Base-by-base conservation (phyloP, 2,888 invertebrate species). In the Drosophila sordidapex region DNA sequence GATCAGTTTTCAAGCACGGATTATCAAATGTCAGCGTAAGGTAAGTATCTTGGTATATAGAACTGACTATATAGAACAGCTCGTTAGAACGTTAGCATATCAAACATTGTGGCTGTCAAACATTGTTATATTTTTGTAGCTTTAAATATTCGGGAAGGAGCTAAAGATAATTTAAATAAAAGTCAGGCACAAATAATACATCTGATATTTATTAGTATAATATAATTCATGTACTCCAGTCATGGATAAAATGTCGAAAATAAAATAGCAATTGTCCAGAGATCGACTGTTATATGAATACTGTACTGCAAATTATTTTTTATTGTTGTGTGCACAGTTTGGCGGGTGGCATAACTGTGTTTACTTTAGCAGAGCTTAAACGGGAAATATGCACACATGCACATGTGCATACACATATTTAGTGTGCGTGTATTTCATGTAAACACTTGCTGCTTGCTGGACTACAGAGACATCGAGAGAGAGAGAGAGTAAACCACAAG, bases 361-460 rank as follows among this genome's bases (percentile, higher is more conserved):
- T 46, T 46, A 46, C 15, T 52, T 51, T 21, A 8, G 40, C 18
- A n/a, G 13, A 13, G 38, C 49, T 40, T 66, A 15, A 3, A 31
- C 53, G 18, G 38, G 11, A 62, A 53, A 21, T 33, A 33, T 33
- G 38, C 36, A 29, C 18, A 40, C 10, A n/a, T 27, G 1, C 33
- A 48, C 49, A 38, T 31, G 11, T 46, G 31, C 36, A 53, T 25
- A 8, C 21, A 56, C 46, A 35, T 40, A 33, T 40, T 29, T 49
- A 33, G 35, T 53, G 43, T 54, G 58, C 53, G 21, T 52, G 57
- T 60, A 57, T 63, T 72, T 33, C 35, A 61, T 61, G 81, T 70
- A 64, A 77, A 61, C 71, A 81, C 65, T 76, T 77, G 64, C 80
- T 70, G 68, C 61, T 59, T 74, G 46, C 58, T 74, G 51, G 40